Percentiles rank a stretch among this genome's conserved stretches.
phyloP scores from a whole-genome alignment of 2,888 invertebrate species.

The Diploptera punctata region DNA sequence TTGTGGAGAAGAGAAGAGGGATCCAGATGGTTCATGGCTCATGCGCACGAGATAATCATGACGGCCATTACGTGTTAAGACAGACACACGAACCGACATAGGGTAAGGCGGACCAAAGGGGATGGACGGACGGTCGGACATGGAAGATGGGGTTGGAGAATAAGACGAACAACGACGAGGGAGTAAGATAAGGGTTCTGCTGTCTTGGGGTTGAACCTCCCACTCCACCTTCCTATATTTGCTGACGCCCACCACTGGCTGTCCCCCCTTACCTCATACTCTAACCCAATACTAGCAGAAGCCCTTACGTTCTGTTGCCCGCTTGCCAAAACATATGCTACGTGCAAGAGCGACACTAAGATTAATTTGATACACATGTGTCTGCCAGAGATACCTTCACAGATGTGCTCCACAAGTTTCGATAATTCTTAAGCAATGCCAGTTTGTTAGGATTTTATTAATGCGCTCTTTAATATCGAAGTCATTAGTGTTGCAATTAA shows the following conservation, averaged over 20 bases:
- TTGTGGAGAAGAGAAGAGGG: not conserved
- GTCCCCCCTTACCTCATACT: slow-evolving; percentile 7
- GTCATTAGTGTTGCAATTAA: too few relatives aligned
- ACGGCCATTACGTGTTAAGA: slow-evolving; percentile 25
- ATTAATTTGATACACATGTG: too few relatives aligned
- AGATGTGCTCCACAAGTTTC: too few relatives aligned
- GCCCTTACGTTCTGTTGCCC: slow-evolving; percentile 22
- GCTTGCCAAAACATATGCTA: slow-evolving; percentile 23
- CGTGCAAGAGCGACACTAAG: slow-evolving; percentile 2
- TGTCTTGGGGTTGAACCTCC: slow-evolving; percentile 8
- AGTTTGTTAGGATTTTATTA: too few relatives aligned
- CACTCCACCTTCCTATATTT: slow-evolving; percentile 26
- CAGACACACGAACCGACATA: not conserved
- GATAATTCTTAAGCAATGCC: too few relatives aligned
- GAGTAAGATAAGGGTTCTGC: slow-evolving; percentile 19
- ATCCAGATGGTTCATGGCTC: slow-evolving; percentile 23
- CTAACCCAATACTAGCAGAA: slow-evolving; percentile 5
- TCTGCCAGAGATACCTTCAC: too few relatives aligned
- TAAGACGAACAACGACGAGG: slow-evolving; percentile 20
- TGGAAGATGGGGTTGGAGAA: slow-evolving; percentile 4
- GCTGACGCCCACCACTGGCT: slow-evolving; percentile 24
- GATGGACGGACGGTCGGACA: slow-evolving; percentile 12
- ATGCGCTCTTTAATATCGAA: too few relatives aligned
- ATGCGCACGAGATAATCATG: slow-evolving; percentile 20
- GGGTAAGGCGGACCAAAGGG: slow-evolving; percentile 14